Evolutionary conservation across 92 coral and sea anemone species (phyloP).

Genomic region (Phenganax subtilis): DNA sequence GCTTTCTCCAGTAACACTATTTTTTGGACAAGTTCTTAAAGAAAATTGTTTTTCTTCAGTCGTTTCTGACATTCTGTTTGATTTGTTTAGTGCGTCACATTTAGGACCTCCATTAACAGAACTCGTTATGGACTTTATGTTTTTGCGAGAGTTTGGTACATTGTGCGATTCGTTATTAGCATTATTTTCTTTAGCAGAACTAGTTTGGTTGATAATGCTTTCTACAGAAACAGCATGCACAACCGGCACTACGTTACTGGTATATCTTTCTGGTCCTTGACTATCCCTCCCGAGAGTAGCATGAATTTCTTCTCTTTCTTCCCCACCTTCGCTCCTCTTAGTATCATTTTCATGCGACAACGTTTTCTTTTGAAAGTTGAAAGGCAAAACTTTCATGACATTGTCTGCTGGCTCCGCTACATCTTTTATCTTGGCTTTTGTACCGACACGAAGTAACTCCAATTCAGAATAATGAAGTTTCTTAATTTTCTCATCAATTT

Average conservation of each 20-base stretch:
- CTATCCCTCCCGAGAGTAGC: neutral
- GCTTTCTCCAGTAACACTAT: neutral
- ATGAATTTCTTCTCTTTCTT: neutral
- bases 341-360: neutral
- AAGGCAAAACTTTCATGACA: slow-evolving; percentile 28
- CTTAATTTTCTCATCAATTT: slow-evolving; percentile 21
- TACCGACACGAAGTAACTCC: slow-evolving; percentile 29
- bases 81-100: neutral
- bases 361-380: slow-evolving; percentile 8
- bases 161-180: slow-evolving; percentile 1
- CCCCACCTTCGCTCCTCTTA: neutral
- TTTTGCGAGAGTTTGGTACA: neutral
- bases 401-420: neutral
- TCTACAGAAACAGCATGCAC: neutral
- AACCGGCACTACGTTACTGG: neutral
- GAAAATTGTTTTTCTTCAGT: neutral
- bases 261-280: neutral
- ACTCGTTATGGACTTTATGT: too few species aligned
- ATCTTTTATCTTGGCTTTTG: neutral
- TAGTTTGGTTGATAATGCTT: neutral
- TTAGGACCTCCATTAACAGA: too few species aligned
- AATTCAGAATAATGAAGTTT: slow-evolving; percentile 12
- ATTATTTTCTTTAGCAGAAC: neutral
- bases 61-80: neutral
- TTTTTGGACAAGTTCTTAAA: neutral